These are phyloP conservation scores for Stenodera caucasica DNA, from an alignment of 2,888 invertebrate genomes.

Conservation along the genomic window DNA sequence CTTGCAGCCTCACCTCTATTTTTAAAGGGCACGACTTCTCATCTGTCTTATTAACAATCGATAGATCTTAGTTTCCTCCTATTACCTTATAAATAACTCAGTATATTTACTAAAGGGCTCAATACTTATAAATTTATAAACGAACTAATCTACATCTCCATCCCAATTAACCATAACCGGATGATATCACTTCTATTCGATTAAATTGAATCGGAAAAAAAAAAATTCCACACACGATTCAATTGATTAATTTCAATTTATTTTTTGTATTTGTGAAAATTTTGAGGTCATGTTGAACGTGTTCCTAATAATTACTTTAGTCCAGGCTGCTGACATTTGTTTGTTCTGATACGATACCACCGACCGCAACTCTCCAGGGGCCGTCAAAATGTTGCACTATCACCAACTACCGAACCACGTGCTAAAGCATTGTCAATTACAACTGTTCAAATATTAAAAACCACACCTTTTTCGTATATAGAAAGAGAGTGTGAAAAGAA, in stretches of 20 bases:
- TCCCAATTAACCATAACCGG: too few relatives aligned
- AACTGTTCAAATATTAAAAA: too few relatives aligned
- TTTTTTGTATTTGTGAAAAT: constrained; percentile 22
- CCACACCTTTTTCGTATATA: too few relatives aligned
- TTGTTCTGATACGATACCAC: constrained; percentile 23
- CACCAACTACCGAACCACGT: constrained; percentile 19
- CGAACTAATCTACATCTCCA: too few relatives aligned
- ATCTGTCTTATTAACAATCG: constrained; percentile 23
- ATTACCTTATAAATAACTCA: constrained; percentile 23
- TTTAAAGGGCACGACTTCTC: background rate
- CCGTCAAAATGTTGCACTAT: constrained; percentile 23
- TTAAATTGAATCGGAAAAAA: too few relatives aligned
- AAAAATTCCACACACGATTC: too few relatives aligned
- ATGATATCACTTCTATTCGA: too few relatives aligned
- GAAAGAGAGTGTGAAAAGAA: too few relatives aligned
- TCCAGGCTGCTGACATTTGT: constrained; percentile 27
- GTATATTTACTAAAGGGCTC: constrained; percentile 27
- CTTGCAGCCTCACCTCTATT: background rate
- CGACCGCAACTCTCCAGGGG: constrained; percentile 19
- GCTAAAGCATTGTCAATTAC: background rate
- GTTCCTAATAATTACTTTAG: constrained; percentile 25
- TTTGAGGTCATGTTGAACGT: constrained; percentile 24
- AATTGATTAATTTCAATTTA: too few relatives aligned
- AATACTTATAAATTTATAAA: too few relatives aligned
- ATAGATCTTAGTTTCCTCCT: constrained; percentile 20